Conservation (phyloP, 2,113 vertebrate species). For the Actenoides hombroni region DNA sequence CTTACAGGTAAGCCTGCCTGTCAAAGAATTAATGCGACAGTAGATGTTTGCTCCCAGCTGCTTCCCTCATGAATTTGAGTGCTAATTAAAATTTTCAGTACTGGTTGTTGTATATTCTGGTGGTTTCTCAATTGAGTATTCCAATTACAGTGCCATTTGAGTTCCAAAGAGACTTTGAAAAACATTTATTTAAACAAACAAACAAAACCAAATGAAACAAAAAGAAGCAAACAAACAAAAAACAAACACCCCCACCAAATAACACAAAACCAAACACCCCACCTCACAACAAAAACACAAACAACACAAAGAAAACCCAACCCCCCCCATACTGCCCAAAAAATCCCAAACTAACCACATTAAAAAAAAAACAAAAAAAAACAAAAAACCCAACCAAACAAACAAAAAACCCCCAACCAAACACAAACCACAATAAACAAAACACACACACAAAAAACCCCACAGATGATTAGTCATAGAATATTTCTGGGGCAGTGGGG, state of each 20-base stretch:
- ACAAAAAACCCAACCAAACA: background rate
- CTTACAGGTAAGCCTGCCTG: constrained; percentile 85
- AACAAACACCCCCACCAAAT: background rate
- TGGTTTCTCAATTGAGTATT: background rate
- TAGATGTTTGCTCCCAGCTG: background rate
- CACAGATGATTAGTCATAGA: background rate
- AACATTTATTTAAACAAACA: background rate
- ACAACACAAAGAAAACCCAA: no score
- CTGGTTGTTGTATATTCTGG: background rate
- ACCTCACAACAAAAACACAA: no score
- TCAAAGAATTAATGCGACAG: background rate
- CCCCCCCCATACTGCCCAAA: no score
- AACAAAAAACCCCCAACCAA: no score
- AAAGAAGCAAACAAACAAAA: background rate
- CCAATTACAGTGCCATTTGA: background rate
- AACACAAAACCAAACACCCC: no score
- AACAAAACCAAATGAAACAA: background rate
- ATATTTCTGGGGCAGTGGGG: background rate
- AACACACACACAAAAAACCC: background rate
- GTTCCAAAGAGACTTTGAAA: background rate
- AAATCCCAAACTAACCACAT: background rate
- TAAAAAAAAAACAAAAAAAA: background rate
- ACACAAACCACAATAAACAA: background rate
- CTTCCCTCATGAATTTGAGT: background rate
- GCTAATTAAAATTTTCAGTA: background rate